Base-by-base conservation (phyloP, 2,888 invertebrate genomes). In the Unio delphinus region DNA sequence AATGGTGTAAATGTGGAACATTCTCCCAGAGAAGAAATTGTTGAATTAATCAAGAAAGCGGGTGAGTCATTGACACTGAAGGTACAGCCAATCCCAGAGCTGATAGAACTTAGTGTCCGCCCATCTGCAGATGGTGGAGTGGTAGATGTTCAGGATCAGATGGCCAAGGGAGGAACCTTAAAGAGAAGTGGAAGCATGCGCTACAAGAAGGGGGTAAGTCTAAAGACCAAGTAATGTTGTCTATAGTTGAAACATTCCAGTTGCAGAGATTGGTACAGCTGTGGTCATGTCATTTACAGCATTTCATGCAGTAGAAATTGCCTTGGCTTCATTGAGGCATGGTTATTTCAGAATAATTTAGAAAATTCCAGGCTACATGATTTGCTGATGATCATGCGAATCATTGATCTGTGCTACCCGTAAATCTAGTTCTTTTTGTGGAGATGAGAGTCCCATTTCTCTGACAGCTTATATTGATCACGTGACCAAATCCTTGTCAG, bases 61-160 rank as follows among this genome's bases (percentile, higher is more conserved):
- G 84, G 83, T 7, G 87, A 86, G 59, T 73, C 72, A 1, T 82
- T 90, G 94, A 94, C 93, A 63, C 93, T 98, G 69, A 95, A 96
- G 94, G 97, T 98, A 76, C 97, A 97, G 91, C 96, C 97, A 59
- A 96, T 97, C 78, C 95, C 96, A 0, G 97, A 98, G 91, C 91
- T 98, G 83, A 95, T 95, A 83, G 97, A 98, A 91, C 90, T 97
- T 83, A 96, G 95, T 74, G 93, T 95, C 80, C 92, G 96, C 67
- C 94, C 92, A 34, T 92, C 92, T 61, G 92, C 93, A 80, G 94
- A 95, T 84, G 94, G 94, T 1, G 91, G 91, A 59, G 92, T 94
- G 30, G 92, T 94, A 34, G 93, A 93, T 64, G 91, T 95, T 65
- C 83, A 83, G 64, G 93, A 93, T 58, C 94, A 94, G 80, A 92